These are phyloP conservation scores for Girardia tigrina DNA, from an alignment of 2,888 invertebrate species.

Conservation along the genomic window DNA sequence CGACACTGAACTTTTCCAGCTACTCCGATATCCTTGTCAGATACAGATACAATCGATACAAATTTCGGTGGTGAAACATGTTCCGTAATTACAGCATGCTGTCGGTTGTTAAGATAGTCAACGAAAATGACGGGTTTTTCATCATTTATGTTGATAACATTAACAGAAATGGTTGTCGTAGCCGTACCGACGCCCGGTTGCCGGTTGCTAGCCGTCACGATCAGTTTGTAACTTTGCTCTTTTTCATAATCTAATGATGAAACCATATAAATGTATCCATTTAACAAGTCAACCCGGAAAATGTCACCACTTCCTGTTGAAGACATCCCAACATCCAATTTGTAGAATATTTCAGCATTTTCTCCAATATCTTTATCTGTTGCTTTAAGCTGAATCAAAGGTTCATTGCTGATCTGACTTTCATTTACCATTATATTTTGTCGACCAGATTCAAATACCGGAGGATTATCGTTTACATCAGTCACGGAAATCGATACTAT, in stretches of 20 bases:
- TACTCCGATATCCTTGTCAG: slow-evolving; percentile 29
- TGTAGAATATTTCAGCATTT: slow-evolving; percentile 31
- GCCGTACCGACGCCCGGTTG: background rate
- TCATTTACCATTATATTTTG: slow-evolving; percentile 14
- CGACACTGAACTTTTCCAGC: slow-evolving; percentile 30
- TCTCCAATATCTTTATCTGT: slow-evolving; percentile 29
- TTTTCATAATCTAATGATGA: slow-evolving; percentile 30
- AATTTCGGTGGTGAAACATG: slow-evolving; percentile 20
- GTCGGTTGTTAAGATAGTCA: slow-evolving; percentile 32
- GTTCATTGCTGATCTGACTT: background rate
- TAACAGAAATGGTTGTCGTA: slow-evolving; percentile 16
- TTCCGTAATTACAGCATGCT: slow-evolving; percentile 33
- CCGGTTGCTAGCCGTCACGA: slow-evolving; percentile 24
- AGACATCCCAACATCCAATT: background rate
- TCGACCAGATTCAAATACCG: slow-evolving; percentile 14
- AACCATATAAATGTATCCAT: slow-evolving; percentile 26
- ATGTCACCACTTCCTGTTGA: slow-evolving; percentile 18
- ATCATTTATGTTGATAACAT: slow-evolving; percentile 34
- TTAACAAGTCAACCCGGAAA: background rate
- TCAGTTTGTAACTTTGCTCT: slow-evolving; percentile 24
- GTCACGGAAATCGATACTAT: background rate
- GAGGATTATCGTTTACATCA: slow-evolving; percentile 32
- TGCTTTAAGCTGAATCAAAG: slow-evolving; percentile 9
- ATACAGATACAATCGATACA: slow-evolving; percentile 18
- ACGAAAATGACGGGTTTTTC: slow-evolving; percentile 31